phyloP scores from a whole-genome alignment of 2,797 vertebrate genomes.

The Amblyraja radiata region DNA sequence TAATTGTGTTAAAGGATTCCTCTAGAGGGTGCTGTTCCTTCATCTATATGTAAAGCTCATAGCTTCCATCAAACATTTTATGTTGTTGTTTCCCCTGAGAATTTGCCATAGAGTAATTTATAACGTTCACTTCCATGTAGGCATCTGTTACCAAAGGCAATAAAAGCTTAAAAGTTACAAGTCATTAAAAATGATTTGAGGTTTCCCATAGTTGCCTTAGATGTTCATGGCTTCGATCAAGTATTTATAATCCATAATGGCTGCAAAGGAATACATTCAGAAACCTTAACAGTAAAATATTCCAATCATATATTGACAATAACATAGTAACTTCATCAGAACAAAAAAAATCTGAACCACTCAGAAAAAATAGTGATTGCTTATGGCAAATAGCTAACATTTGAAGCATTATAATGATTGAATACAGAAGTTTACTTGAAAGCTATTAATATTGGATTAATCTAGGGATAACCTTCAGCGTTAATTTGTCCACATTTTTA shows the following conservation, averaged over 20 bases:
- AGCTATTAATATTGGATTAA: background rate
- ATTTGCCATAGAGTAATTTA: background rate
- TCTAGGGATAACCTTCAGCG: background rate
- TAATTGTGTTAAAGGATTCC: background rate
- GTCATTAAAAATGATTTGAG: background rate
- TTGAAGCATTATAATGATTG: background rate
- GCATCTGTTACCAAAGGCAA: background rate
- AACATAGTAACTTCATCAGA: background rate
- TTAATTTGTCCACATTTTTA: background rate
- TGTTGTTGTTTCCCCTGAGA: background rate
- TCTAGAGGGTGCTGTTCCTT: conserved; percentile 34
- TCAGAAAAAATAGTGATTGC: background rate
- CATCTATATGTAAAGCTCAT: conserved; percentile 8
- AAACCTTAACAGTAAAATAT: background rate
- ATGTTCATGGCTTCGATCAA: background rate
- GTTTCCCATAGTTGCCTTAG: background rate
- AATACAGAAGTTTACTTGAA: background rate
- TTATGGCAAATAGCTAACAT: background rate
- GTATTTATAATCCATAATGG: background rate
- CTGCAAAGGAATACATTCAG: background rate
- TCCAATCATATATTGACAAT: background rate
- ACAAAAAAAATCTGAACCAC: background rate
- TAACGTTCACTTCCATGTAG: no score
- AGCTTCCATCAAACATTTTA: background rate
- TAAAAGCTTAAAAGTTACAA: background rate